Conservation (phyloP, 2,888 invertebrate species). For the Melanotus villosus region DNA sequence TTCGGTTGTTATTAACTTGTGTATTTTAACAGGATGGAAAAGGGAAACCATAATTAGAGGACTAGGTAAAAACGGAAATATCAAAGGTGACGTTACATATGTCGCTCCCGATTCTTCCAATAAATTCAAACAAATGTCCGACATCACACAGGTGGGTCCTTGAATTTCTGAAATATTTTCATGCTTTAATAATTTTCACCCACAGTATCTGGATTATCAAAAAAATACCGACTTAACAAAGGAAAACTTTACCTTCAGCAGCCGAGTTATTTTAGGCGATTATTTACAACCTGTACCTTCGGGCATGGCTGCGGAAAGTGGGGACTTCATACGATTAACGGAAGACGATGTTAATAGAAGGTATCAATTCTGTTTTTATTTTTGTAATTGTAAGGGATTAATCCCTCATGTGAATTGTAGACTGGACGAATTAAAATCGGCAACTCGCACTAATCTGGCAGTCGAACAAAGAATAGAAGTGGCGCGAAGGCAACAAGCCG, state of each 20-base stretch:
- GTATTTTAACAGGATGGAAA: conserved; percentile 94
- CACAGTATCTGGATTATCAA: conserved; percentile 80
- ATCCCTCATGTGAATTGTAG: conserved; percentile 63
- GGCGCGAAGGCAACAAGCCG: conserved; percentile 80
- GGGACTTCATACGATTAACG: conserved; percentile 82
- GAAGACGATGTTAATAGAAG: conserved; percentile 88
- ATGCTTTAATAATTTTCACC: not conserved
- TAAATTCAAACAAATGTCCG: conserved; percentile 76
- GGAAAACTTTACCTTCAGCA: conserved; percentile 94
- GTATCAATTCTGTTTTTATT: conserved; percentile 60
- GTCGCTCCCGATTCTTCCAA: conserved; percentile 76
- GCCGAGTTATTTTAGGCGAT: conserved; percentile 90
- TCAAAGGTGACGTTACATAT: conserved; percentile 95
- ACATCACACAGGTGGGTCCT: conserved; percentile 73
- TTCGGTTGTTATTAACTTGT: too few relatives aligned
- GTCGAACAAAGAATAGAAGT: conserved; percentile 85
- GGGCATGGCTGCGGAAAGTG: conserved; percentile 75
- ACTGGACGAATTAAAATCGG: conserved; percentile 77
- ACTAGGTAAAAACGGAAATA: conserved; percentile 87
- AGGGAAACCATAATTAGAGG: conserved; percentile 93
- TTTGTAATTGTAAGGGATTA: too few relatives aligned
- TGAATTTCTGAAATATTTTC: not conserved
- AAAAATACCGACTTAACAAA: conserved; percentile 77
- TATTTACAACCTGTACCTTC: conserved; percentile 85
- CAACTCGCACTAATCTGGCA: conserved; percentile 76